phyloP scores from a whole-genome alignment of 1,140 invertebrate genomes.

The Megalonaias nervosa region DNA sequence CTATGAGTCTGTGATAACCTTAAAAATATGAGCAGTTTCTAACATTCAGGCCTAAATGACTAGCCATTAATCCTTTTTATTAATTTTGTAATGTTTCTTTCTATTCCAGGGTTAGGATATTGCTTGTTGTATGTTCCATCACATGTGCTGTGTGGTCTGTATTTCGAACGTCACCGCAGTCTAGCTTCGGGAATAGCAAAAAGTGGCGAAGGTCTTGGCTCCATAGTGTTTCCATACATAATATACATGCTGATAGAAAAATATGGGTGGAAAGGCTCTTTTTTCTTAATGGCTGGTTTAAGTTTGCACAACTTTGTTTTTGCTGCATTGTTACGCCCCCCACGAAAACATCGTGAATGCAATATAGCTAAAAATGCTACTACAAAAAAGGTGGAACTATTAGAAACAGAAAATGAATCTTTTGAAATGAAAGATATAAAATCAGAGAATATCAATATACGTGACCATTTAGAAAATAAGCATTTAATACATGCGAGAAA shows the following conservation, averaged over 20 bases:
- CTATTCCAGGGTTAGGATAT: constrained; percentile 53
- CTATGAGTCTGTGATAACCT: no score
- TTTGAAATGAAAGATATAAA: no score
- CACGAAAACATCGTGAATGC: constrained; percentile 17
- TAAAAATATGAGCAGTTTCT: no score
- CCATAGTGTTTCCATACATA: constrained; percentile 81
- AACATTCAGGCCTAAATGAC: no score
- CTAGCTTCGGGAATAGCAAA: constrained; percentile 92
- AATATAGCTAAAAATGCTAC: no score
- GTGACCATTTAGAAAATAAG: no score
- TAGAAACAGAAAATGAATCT: no score
- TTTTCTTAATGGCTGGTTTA: constrained; percentile 91
- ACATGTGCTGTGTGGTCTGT: constrained; percentile 78
- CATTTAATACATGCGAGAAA: no score
- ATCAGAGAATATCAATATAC: no score
- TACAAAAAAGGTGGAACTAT: no score
- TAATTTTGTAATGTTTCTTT: background rate
- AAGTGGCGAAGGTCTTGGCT: constrained; percentile 91
- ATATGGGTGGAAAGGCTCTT: constrained; percentile 82
- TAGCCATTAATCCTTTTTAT: no score
- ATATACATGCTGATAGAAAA: constrained; percentile 77
- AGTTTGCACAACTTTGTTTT: constrained; percentile 77
- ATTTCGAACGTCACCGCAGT: constrained; percentile 91
- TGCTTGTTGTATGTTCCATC: constrained; percentile 61
- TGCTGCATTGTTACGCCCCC: constrained; percentile 44